Percentiles rank a stretch among this genome's conserved stretches.
These are phyloP conservation scores for Anableps anableps DNA, from an alignment of 2,797 vertebrate species.

Conservation along the genomic window DNA sequence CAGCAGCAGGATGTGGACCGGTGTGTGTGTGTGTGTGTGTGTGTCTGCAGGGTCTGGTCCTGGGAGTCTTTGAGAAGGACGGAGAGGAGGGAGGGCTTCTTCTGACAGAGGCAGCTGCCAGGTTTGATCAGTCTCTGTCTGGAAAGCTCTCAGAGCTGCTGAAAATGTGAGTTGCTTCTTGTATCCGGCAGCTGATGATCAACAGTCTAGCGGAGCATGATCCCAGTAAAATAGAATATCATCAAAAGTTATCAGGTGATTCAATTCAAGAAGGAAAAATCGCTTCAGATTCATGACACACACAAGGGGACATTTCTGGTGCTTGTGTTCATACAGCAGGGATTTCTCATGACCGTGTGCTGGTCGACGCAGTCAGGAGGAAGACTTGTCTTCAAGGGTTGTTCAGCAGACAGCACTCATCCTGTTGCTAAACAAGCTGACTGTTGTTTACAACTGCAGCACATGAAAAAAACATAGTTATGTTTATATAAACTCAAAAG, in stretches of 20 bases:
- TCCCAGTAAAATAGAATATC: not conserved
- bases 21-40: constrained; percentile 6
- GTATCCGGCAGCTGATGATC: not conserved
- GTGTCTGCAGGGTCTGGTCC: constrained; percentile 86
- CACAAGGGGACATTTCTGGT: not conserved
- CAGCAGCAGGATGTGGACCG: not conserved
- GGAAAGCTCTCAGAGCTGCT: constrained; percentile 91
- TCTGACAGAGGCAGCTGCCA: constrained; percentile 86
- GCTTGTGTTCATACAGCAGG: no score
- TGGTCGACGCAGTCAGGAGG: not conserved
- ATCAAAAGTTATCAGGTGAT: not conserved
- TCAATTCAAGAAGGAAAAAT: not conserved
- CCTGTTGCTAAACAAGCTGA: no score
- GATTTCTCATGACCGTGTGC: not conserved
- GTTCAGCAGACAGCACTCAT: no score
- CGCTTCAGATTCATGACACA: not conserved
- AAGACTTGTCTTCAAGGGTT: not conserved
- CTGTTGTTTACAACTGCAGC: no score
- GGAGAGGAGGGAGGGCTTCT: constrained; percentile 74
- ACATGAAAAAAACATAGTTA: no score
- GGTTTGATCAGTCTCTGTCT: constrained; percentile 84
- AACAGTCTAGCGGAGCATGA: not conserved
- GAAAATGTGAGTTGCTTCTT: constrained; percentile 81
- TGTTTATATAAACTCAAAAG: no score
- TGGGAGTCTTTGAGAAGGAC: constrained; percentile 88